These are phyloP conservation scores for Aphelocoma coerulescens DNA, from an alignment of 2,113 vertebrate species.

Conservation along the genomic window DNA sequence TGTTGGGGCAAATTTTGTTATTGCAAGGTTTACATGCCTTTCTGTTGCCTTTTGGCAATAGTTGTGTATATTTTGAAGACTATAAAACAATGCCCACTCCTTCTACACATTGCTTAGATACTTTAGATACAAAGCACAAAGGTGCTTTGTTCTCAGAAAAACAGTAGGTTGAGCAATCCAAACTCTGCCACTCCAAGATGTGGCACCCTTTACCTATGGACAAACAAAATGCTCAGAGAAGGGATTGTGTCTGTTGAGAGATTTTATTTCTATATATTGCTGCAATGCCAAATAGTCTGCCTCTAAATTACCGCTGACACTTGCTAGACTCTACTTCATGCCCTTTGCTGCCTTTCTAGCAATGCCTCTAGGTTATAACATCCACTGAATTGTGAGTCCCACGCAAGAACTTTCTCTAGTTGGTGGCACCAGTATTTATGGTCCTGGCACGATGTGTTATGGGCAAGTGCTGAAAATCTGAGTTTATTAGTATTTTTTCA, in stretches of 20 bases:
- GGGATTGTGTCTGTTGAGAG: background rate
- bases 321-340: background rate
- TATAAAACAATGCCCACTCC: background rate
- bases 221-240: background rate
- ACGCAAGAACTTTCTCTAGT: background rate
- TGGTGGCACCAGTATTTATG: background rate
- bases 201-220: background rate
- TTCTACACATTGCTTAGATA: background rate
- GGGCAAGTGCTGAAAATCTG: background rate
- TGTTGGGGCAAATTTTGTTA: background rate
- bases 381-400: background rate
- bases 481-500: background rate
- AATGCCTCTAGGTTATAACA: background rate
- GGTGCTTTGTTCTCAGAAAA: background rate
- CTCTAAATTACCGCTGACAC: background rate
- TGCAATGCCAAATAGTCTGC: background rate
- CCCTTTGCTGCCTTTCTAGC: background rate
- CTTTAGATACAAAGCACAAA: background rate
- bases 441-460: background rate
- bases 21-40: background rate
- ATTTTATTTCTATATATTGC: background rate
- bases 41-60: background rate
- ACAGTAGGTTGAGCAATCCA: background rate
- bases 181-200: background rate
- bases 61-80: background rate